A percentile compares a stretch with the other conserved stretches of the same genome.
Conservation (phyloP, 2,113 vertebrate genomes). For the Falcunculus frontatus region DNA sequence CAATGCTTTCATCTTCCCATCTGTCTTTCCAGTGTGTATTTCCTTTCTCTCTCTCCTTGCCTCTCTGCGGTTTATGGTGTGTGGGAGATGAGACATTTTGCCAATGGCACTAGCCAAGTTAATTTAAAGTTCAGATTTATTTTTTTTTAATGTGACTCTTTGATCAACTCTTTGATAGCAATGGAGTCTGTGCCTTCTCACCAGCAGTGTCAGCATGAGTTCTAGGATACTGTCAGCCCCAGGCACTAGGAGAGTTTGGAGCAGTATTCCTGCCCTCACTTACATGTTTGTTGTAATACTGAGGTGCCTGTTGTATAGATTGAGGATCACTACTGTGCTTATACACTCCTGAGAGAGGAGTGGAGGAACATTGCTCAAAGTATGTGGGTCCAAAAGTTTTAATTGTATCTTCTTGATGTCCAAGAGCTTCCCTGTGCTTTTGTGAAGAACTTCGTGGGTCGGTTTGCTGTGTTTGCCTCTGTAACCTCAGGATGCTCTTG, state of each 20-base stretch:
- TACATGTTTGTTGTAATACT: not conserved
- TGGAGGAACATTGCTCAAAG: not conserved
- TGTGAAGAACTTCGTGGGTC: not conserved
- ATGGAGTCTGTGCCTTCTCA: not conserved
- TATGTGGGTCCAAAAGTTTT: not conserved
- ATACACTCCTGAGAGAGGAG: not conserved
- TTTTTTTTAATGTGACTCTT: not conserved
- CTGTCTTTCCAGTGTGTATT: not conserved
- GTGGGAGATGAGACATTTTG: conserved; percentile 31
- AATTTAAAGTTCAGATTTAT: conserved; percentile 4
- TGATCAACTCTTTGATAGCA: not conserved
- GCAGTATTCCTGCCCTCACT: not conserved
- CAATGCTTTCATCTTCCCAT: conserved; percentile 37
- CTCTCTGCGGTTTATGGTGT: not conserved
- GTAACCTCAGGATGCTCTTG: not conserved
- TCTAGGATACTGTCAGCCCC: not conserved
- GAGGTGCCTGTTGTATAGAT: not conserved
- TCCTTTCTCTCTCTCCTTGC: not conserved
- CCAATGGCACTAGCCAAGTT: conserved; percentile 21
- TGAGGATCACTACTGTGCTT: not conserved
- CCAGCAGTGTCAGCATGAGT: not conserved
- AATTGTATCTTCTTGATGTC: not conserved
- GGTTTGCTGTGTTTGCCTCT: not conserved
- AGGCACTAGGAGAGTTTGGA: not conserved
- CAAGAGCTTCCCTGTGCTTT: not conserved